These are phyloP conservation scores for Amiota communis DNA, from an alignment of 2,888 invertebrate species.

Conservation along the genomic window DNA sequence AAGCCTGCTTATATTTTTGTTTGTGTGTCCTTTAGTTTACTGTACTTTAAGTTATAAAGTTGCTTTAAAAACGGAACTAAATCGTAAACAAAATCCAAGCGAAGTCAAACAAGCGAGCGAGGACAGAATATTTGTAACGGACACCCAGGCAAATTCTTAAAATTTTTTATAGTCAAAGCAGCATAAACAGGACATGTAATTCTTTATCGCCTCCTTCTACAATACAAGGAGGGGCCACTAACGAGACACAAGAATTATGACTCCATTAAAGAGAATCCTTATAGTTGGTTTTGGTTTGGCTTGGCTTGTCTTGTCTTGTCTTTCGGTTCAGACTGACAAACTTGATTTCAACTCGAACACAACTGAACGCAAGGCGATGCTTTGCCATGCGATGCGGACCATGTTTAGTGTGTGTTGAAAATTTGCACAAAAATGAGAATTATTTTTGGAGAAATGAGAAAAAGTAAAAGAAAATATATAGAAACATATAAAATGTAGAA, in stretches of 20 bases:
- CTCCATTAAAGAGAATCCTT: conserved; percentile 54
- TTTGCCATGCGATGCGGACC: too few species aligned
- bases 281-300: conserved; percentile 10
- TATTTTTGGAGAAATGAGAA: neutral
- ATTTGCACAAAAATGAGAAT: conserved; percentile 1
- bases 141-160: conserved; percentile 24
- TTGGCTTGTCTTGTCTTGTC: neutral
- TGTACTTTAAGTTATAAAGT: too few species aligned
- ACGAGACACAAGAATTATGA: conserved; percentile 65
- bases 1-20: neutral
- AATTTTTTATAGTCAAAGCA: conserved; percentile 5
- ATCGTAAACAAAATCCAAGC: conserved; percentile 6
- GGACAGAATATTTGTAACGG: neutral
- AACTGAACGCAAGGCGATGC: too few species aligned
- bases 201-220: too few species aligned
- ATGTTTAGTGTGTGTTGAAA: conserved; percentile 2
- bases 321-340: too few species aligned
- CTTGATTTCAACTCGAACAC: too few species aligned
- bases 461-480: neutral
- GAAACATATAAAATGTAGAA: neutral
- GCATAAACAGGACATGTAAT: too few species aligned
- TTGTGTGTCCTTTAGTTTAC: too few species aligned
- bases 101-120: too few species aligned
- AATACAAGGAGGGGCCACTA: conserved; percentile 52
- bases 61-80: too few species aligned